Percentiles rank a stretch among this genome's conserved stretches.
Evolutionary conservation across 2,888 invertebrate species (phyloP).

Genomic region (Ophioninae sp.): DNA sequence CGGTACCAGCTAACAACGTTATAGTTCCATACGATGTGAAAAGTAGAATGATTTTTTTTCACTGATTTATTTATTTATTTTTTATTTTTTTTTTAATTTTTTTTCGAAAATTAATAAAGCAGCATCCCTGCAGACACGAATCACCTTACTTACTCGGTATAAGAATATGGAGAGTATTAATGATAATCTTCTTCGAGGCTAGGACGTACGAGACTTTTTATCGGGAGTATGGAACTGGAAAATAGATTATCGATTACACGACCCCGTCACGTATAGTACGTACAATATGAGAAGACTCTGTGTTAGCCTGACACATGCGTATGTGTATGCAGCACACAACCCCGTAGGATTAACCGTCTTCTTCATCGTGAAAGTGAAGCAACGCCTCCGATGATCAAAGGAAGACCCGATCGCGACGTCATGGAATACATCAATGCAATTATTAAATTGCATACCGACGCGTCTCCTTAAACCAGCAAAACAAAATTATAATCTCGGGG

Average conservation of each 20-base stretch:
- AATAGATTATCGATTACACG: slow-evolving; percentile 54
- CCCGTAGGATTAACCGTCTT: slow-evolving; percentile 17
- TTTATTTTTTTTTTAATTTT: neutral
- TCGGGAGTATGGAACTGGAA: slow-evolving; percentile 31
- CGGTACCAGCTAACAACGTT: neutral
- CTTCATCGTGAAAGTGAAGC: slow-evolving; percentile 23
- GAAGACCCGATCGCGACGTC: slow-evolving; percentile 13
- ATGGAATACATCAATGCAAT: slow-evolving; percentile 3
- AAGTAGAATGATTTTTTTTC: neutral
- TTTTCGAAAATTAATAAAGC: neutral
- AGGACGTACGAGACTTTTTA: slow-evolving; percentile 20
- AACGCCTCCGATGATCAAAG: slow-evolving; percentile 42
- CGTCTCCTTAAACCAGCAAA: neutral
- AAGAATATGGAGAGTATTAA: neutral
- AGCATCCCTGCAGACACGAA: neutral
- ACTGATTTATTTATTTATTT: neutral
- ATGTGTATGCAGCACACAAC: neutral
- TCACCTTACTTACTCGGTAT: neutral
- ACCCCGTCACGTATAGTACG: slow-evolving; percentile 27
- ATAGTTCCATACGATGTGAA: neutral
- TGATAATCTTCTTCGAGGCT: neutral
- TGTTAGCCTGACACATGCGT: neutral
- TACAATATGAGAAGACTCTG: neutral
- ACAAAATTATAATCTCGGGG: neutral
- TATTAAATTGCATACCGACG: slow-evolving; percentile 11